A percentile compares a stretch with the other conserved stretches of the same genome.
Evolutionary conservation across 1,140 invertebrate species (phyloP).

Genomic region (Zelostemma sp.): DNA sequence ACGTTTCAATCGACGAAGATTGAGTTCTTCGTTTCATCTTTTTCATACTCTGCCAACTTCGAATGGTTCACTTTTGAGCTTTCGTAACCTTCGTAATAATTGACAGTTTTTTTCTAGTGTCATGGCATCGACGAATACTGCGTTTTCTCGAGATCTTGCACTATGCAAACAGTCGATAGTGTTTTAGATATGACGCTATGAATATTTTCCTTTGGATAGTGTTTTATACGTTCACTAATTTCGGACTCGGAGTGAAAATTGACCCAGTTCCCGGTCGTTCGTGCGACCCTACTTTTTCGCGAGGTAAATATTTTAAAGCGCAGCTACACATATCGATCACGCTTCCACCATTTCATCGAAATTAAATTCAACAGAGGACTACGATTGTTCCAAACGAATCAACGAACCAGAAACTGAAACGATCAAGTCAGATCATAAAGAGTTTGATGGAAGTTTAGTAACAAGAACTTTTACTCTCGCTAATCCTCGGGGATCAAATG

Average conservation of each 20-base stretch:
- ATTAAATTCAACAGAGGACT: background rate
- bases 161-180: background rate
- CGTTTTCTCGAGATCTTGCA: background rate
- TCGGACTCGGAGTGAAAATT: background rate
- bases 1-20: too few species aligned
- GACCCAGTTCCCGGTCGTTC: background rate
- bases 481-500: too few species aligned
- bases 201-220: slow-evolving; percentile 3
- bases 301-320: background rate
- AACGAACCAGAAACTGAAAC: too few species aligned
- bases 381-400: too few species aligned
- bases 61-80: background rate
- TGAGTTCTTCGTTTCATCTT: background rate
- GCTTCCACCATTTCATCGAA: too few species aligned
- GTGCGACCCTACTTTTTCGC: background rate
- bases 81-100: background rate
- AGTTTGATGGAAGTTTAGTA: too few species aligned
- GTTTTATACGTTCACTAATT: slow-evolving; percentile 2
- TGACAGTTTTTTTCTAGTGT: background rate
- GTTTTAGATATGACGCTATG: slow-evolving; percentile 23
- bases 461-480: too few species aligned
- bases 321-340: too few species aligned
- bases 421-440: too few species aligned
- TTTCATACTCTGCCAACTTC: background rate
- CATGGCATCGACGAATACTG: background rate